Percentiles rank a stretch among this genome's conserved stretches.
Evolutionary conservation across 2,888 invertebrate genomes (phyloP).

Genomic region (Odontocolon sp.): DNA sequence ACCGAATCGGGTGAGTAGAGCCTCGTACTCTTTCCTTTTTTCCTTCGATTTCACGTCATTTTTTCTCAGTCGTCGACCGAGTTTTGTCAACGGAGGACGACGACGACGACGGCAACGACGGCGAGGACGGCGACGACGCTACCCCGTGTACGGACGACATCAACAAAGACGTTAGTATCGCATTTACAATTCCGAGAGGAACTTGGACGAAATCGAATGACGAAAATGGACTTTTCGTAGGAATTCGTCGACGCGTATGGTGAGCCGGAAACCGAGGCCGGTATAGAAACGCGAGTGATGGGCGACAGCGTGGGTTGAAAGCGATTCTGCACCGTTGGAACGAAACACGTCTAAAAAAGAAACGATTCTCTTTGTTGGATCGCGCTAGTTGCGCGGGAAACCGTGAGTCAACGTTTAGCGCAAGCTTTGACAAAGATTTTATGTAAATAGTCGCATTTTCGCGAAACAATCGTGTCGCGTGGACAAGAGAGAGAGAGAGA

Average conservation of each 20-base stretch:
- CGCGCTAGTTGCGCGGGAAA: conserved; percentile 69
- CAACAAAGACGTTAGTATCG: background rate
- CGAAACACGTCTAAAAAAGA: conserved; percentile 46
- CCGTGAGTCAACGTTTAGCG: conserved; percentile 69
- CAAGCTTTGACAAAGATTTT: conserved; percentile 75
- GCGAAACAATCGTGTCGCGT: conserved; percentile 3
- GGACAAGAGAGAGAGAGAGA: no score
- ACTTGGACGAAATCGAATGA: background rate
- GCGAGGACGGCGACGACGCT: no score
- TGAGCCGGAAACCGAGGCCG: conserved; percentile 70
- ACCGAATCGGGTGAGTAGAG: conserved; percentile 68
- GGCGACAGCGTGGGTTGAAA: conserved; percentile 79
- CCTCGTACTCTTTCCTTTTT: background rate
- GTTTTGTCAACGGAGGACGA: conserved; percentile 57
- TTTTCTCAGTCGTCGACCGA: background rate
- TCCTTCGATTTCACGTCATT: no score
- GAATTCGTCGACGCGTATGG: conserved; percentile 79
- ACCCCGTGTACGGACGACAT: conserved; percentile 52
- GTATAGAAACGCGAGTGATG: conserved; percentile 75
- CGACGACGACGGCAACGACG: no score
- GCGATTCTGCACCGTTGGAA: conserved; percentile 33
- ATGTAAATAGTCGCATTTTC: conserved; percentile 72
- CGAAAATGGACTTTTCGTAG: conserved; percentile 63
- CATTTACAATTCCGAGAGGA: no score
- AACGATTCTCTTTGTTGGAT: conserved; percentile 71